Evolutionary conservation across 2,888 invertebrate species (phyloP), one percentile per base, ranked within the genome.

Genomic region (Leptopterna dolabrata): DNA sequence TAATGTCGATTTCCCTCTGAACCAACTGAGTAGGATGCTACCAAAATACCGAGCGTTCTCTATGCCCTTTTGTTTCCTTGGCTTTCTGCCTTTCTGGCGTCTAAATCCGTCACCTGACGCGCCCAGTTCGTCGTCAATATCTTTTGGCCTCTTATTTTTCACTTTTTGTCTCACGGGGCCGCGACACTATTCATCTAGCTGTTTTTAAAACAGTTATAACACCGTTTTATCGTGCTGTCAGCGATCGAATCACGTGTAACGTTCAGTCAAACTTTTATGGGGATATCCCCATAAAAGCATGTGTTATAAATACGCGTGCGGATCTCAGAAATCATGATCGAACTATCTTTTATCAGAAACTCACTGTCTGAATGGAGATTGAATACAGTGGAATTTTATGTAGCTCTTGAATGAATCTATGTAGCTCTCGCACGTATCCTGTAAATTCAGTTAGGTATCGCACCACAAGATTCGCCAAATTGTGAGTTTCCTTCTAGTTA

Each of bases 41-140:
- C 41, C 19, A 19, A 78, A 78, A 78, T 43, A 27, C 45, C 78
- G 45, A 36, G 41, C 16, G 71, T 29, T 80, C 63, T 36, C 6
- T 71, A 70, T 29, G 11, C 83, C n/a, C 83, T 71, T 73, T 85
- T 85, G 85, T 85, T 85, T 73, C 76, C 45, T 73, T 85, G 85
- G 85, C 85, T 41, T 73, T 85, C 29, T 73, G 85, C 85, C 85
- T 85, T 16, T 81, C n/a, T 9, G 43, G 85, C 55, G 47, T 85
- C 85, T 85, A 85, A 85, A 45, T 85, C 85, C 45, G 85, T 85
- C 85, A 85, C 85, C 36, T 43, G 85, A 30, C 63, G 30, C 85
- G 55, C 81, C 81, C 29, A 45, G 81, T 55, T 30, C 55, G 47
- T 73, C 85, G 45, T 85, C 85, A 47, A 73, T 70, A 70, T 41